Evolutionary conservation across 1,140 invertebrate genomes (phyloP), one percentile per base, ranked within the genome.

Genomic region (Trichonephila clavata): DNA sequence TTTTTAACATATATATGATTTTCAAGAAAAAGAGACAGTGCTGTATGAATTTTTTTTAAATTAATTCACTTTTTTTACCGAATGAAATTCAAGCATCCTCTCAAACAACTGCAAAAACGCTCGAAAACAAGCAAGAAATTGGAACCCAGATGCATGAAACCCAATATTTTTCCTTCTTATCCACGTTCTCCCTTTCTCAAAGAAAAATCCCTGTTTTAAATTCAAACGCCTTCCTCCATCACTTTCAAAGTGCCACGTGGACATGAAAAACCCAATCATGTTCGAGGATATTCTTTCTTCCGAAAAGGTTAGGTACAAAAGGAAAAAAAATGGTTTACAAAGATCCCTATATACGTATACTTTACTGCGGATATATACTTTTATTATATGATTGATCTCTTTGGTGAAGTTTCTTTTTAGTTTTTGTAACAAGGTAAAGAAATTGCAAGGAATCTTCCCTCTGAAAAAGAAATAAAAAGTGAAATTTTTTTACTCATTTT

Each of bases 381-480:
- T 77, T 77, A 77, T 77, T 77, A 32, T 39, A 77, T 77, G 71
- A 77, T 77, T 24, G 71, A 77, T 77, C 71, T 77, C 32, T 77
- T 39, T 77, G 13, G 7, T 1, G 24, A 18, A 32, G 10, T 14
- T 14, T 77, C 16, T 77, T 16, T 77, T 77, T 39, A 16, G 24
- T 71, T 77, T 20, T 77, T 18, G 27, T 20, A 77, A 39, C 71
- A 32, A 20, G 65, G 27, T 6, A 77, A 77, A 27, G 32, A 77
- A 77, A 77, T 77, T 77, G 71, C 32, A 77, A 77, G 32, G 71
- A 77, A 77, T 77, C 4, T 39, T 39, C 71, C 32, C 18, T 77
- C 5, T 4, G 1, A 18, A 39, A 27, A 77, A 39, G 16, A 71
- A 71, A 24, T 14, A 71, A 27, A 32, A 32, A 39, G 18, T 39